These are phyloP conservation scores for Tanytarsus gracilentus DNA, from an alignment of 2,888 invertebrate species.

Conservation along the genomic window DNA sequence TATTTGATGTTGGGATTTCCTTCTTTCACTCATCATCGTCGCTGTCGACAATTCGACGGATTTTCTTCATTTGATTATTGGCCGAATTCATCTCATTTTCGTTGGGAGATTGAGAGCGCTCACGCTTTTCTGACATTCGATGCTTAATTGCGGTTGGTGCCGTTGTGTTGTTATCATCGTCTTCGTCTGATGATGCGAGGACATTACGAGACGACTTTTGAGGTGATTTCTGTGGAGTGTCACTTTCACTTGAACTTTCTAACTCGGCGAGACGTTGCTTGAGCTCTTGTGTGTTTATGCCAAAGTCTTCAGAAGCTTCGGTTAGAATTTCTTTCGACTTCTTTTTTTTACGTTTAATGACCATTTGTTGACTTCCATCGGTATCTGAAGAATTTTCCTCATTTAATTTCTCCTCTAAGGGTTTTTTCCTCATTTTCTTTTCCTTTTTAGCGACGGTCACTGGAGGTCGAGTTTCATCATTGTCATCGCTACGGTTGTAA, in stretches of 20 bases:
- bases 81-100: slow-evolving; percentile 27
- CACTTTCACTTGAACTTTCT: slow-evolving; percentile 34
- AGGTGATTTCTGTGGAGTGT: no score
- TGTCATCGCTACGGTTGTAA: slow-evolving; percentile 42
- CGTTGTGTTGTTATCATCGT: slow-evolving; percentile 30
- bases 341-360: no score
- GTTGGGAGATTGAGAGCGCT: slow-evolving; percentile 20
- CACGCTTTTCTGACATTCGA: slow-evolving; percentile 30
- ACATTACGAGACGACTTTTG: no score
- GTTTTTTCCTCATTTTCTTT: background rate
- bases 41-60: slow-evolving; percentile 16
- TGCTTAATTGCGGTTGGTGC: slow-evolving; percentile 29
- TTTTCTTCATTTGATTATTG: slow-evolving; percentile 13
- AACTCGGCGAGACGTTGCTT: slow-evolving; percentile 39
- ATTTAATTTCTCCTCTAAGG: background rate
- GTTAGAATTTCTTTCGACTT: no score
- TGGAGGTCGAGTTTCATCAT: no score
- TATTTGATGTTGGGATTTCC: background rate
- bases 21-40: slow-evolving; percentile 19
- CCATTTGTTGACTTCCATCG: background rate
- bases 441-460: no score
- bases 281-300: slow-evolving; percentile 42
- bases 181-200: slow-evolving; percentile 30
- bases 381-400: background rate
- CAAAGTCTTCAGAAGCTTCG: slow-evolving; percentile 35